Evolutionary conservation across 1,140 invertebrate species (phyloP), one percentile per base, ranked within the genome.

Genomic region (Lepidurus packardi): DNA sequence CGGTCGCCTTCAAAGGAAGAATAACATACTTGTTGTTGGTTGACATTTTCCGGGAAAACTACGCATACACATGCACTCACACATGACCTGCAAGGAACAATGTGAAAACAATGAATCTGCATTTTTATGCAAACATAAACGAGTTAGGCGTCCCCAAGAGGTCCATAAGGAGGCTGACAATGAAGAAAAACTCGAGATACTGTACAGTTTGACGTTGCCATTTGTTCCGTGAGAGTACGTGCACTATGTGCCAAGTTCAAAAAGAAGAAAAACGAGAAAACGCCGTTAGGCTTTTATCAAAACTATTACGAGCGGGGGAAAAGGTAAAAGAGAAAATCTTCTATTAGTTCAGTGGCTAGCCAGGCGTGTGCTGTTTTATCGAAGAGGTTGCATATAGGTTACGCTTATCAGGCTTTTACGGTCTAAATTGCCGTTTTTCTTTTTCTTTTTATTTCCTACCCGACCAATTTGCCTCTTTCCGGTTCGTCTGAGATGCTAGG

Each of bases 71-170:
- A 16, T 21, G 16, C 53, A 65, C 8, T 34, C 34, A 34, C 34
- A 0, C 9, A 65, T n/a, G 53, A 0, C n/a, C 53, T n/a, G 21
- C 53, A 65, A 4, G 53, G 8, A n/a, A 16, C 9, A 65, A 65
- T 65, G 53, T n/a, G 13, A 65, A 65, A 65, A 65, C 53, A 65
- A 65, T 65, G 53, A 65, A 65, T 65, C 53, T 65, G 53, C 53
- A 65, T 65, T 65, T 65, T 21, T 11, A 65, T 65, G 53, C 53
- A n/a, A 65, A 65, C 34, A n/a, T 16, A 65, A 13, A 65, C 1
- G 53, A n/a, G 53, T 13, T 65, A 21, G 53, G 16, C 21, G 4
- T 65, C 45, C 45, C 45, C 16, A 47, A 47, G 16, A 47, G 45
- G 45, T 47, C 45, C 16, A 47, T 47, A 6, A 47, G 45, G 45